Evolutionary conservation across 1,140 invertebrate genomes (phyloP).

Genomic region (Lucilia sericata): DNA sequence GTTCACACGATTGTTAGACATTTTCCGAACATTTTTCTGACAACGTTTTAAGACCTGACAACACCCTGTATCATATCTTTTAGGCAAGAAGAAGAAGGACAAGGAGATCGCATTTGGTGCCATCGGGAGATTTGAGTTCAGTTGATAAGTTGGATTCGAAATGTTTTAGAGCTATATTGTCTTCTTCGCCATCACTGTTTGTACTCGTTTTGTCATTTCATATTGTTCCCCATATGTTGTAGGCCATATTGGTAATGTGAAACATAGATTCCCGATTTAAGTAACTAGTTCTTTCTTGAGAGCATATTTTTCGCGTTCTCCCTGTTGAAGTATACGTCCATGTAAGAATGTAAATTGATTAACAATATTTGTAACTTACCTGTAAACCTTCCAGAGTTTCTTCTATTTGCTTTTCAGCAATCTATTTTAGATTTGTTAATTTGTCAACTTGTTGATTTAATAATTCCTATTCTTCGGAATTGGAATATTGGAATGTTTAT

Average conservation of each 20-base stretch:
- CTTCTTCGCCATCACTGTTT: constrained; percentile 85
- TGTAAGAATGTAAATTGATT: too few relatives aligned
- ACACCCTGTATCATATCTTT: too few relatives aligned
- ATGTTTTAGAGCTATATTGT: constrained; percentile 80
- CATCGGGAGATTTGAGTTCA: constrained; percentile 76
- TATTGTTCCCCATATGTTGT: constrained; percentile 81
- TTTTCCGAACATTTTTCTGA: too few relatives aligned
- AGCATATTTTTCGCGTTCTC: constrained; percentile 96
- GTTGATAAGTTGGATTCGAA: constrained; percentile 81
- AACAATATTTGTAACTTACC: constrained; percentile 46
- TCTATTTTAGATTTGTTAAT: constrained; percentile 89
- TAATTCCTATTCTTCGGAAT: constrained; percentile 88
- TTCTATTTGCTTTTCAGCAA: constrained; percentile 96
- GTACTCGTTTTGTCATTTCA: constrained; percentile 75
- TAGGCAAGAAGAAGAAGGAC: too few relatives aligned
- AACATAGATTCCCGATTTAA: constrained; percentile 92
- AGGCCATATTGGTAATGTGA: constrained; percentile 90
- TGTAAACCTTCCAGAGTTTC: constrained; percentile 91
- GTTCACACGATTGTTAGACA: too few relatives aligned
- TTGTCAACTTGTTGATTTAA: constrained; percentile 91
- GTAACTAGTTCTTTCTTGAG: constrained; percentile 95
- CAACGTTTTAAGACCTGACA: too few relatives aligned
- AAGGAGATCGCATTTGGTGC: constrained; percentile 89
- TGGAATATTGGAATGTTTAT: constrained; percentile 95
- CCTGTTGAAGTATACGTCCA: constrained; percentile 73